These are phyloP conservation scores for Platichthys stellatus DNA, from an alignment of 2,113 vertebrate genomes.

Conservation along the genomic window DNA sequence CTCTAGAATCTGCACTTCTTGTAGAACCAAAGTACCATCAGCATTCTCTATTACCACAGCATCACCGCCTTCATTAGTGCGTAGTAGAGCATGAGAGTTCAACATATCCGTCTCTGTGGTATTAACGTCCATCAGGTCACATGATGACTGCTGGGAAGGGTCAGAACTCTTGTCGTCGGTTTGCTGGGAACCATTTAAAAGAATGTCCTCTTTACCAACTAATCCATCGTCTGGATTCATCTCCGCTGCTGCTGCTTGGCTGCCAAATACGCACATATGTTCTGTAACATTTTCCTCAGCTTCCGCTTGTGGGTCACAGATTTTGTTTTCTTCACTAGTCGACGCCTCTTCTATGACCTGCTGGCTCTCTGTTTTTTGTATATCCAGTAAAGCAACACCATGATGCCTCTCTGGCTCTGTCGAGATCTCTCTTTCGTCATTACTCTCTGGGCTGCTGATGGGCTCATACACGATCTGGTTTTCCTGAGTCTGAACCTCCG, in stretches of 20 bases:
- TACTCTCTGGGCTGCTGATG: slow-evolving; percentile 77
- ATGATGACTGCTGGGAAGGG: slow-evolving; percentile 33
- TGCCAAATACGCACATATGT: slow-evolving; percentile 33
- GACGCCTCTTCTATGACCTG: slow-evolving; percentile 13
- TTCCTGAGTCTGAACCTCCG: slow-evolving; percentile 38
- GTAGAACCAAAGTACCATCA: slow-evolving; percentile 47
- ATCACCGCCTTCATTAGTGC: slow-evolving; percentile 26
- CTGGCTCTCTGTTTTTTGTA: slow-evolving; percentile 31
- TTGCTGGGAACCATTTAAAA: slow-evolving; percentile 41
- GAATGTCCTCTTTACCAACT: slow-evolving; percentile 18
- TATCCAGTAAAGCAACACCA: slow-evolving; percentile 46
- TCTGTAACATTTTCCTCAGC: slow-evolving; percentile 5
- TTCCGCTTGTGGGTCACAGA: slow-evolving; percentile 4
- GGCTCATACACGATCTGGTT: slow-evolving; percentile 74
- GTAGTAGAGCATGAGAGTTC: slow-evolving; percentile 24
- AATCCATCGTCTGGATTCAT: slow-evolving; percentile 15
- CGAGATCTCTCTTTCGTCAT: slow-evolving; percentile 43
- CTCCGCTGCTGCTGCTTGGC: slow-evolving; percentile 27
- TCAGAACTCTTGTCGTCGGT: slow-evolving; percentile 27
- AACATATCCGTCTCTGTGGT: slow-evolving; percentile 38
- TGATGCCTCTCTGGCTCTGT: slow-evolving; percentile 31
- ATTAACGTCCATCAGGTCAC: slow-evolving; percentile 41
- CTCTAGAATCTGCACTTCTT: slow-evolving; percentile 72
- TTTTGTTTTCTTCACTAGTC: slow-evolving; percentile 21
- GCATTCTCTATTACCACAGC: slow-evolving; percentile 1